Conservation (phyloP, 2,888 invertebrate genomes). For the Andricus curvator region DNA sequence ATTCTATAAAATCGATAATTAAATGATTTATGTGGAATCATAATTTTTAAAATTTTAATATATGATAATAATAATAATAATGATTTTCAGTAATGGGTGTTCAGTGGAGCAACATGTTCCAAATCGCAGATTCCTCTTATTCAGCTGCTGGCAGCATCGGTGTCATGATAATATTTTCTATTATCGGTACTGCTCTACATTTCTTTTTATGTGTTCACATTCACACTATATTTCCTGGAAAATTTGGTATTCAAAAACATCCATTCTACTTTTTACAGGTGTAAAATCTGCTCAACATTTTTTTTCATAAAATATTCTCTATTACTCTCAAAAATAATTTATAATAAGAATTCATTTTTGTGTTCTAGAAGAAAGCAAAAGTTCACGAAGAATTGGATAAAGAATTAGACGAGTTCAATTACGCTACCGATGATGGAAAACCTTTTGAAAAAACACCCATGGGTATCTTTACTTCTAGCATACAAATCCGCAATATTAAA, state of each 20-base stretch:
- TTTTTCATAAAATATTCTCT: background rate
- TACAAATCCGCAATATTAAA: constrained; percentile 79
- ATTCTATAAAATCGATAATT: background rate
- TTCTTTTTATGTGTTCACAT: constrained; percentile 89
- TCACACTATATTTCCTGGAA: constrained; percentile 92
- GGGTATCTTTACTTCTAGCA: constrained; percentile 72
- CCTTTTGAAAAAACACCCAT: constrained; percentile 72
- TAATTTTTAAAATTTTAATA: no score
- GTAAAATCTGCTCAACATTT: constrained; percentile 23
- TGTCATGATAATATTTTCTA: constrained; percentile 85
- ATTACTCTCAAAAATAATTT: background rate
- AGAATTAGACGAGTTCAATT: constrained; percentile 43
- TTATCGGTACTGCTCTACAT: constrained; percentile 86
- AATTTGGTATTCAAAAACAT: constrained; percentile 89
- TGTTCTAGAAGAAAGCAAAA: constrained; percentile 27
- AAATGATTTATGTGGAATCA: background rate
- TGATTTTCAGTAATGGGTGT: constrained; percentile 76
- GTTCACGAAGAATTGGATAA: constrained; percentile 28
- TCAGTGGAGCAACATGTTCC: constrained; percentile 78
- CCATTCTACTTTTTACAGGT: constrained; percentile 86
- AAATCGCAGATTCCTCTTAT: constrained; percentile 64
- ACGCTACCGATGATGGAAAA: constrained; percentile 62
- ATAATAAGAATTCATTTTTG: background rate
- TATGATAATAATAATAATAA: no score
- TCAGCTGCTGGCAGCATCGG: constrained; percentile 79